These are phyloP conservation scores for Parnassius smintheus DNA, from an alignment of 2,888 invertebrate species.

Conservation along the genomic window DNA sequence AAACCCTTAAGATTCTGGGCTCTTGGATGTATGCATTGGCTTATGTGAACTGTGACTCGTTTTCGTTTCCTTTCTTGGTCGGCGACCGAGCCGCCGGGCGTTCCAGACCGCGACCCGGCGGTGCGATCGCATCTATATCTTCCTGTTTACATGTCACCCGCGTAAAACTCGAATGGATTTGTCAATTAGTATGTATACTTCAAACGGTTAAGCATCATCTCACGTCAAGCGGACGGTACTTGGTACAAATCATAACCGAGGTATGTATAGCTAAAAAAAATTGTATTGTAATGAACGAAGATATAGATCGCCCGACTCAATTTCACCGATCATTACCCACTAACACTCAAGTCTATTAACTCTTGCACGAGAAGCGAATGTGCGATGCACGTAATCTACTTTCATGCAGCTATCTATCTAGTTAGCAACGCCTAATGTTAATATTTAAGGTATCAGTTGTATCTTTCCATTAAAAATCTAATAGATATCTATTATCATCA, in stretches of 20 bases:
- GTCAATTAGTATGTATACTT: too few relatives aligned
- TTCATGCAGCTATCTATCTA: constrained; percentile 79
- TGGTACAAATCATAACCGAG: constrained; percentile 38
- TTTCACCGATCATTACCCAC: constrained; percentile 74
- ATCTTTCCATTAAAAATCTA: constrained; percentile 57
- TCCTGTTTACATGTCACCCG: constrained; percentile 40
- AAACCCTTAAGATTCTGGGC: constrained; percentile 82
- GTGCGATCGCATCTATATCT: constrained; percentile 74
- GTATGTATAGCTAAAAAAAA: constrained; percentile 44
- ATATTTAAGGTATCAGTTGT: constrained; percentile 61
- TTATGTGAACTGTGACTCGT: constrained; percentile 81
- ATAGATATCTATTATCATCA: constrained; percentile 18
- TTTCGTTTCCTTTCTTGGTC: constrained; percentile 81
- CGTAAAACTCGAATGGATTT: constrained; percentile 10
- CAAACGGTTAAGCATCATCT: constrained; percentile 5
- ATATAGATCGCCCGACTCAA: constrained; percentile 75
- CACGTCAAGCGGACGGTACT: constrained; percentile 24
- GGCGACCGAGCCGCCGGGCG: constrained; percentile 64
- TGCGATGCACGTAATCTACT: constrained; percentile 79
- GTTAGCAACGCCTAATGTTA: constrained; percentile 78
- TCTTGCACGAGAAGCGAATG: constrained; percentile 81
- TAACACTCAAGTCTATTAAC: constrained; percentile 69
- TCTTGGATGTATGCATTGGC: constrained; percentile 82
- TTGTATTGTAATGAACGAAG: constrained; percentile 45
- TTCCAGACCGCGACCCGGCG: constrained; percentile 59